A percentile compares a stretch with the other conserved stretches of the same genome.
These are phyloP conservation scores for Eumeta japonica DNA, from an alignment of 1,140 invertebrate species.

Conservation along the genomic window DNA sequence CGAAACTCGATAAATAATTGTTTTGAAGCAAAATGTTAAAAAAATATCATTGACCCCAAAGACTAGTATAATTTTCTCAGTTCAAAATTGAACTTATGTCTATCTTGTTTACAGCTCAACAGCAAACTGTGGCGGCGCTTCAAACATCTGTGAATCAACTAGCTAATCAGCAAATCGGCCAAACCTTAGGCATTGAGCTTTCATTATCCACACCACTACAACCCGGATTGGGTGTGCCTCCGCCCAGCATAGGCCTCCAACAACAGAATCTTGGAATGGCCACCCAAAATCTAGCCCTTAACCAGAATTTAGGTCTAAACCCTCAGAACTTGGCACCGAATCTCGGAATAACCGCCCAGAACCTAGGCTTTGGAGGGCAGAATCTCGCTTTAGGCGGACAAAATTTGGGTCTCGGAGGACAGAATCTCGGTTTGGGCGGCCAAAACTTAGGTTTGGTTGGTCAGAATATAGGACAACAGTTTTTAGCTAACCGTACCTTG, in stretches of 20 bases:
- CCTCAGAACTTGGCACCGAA: conserved; percentile 39
- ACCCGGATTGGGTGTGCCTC: conserved; percentile 11
- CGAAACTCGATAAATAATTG: too few species aligned
- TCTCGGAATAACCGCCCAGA: conserved; percentile 35
- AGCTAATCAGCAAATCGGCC: conserved; percentile 19
- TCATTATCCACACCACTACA: conserved; percentile 21
- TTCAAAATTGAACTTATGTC: too few species aligned
- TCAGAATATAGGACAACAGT: conserved; percentile 32
- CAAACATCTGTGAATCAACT: conserved; percentile 26
- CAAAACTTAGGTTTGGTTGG: conserved; percentile 25
- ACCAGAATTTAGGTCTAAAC: conserved; percentile 44
- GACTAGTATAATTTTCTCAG: too few species aligned
- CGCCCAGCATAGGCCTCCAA: conserved; percentile 18
- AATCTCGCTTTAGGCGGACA: conserved; percentile 22
- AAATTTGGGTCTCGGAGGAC: conserved; percentile 30
- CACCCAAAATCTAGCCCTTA: conserved; percentile 29
- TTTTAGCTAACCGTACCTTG: conserved; percentile 6
- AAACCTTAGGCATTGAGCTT: conserved; percentile 21
- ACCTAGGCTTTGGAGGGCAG: conserved; percentile 17
- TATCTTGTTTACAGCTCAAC: too few species aligned
- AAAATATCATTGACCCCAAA: too few species aligned
- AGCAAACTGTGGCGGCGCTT: conserved; percentile 29
- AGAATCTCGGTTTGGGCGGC: conserved; percentile 20
- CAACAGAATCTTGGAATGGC: conserved; percentile 29
- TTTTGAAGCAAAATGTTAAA: too few species aligned